phyloP scores from a whole-genome alignment of 2,888 invertebrate genomes.

The Autographa gamma region DNA sequence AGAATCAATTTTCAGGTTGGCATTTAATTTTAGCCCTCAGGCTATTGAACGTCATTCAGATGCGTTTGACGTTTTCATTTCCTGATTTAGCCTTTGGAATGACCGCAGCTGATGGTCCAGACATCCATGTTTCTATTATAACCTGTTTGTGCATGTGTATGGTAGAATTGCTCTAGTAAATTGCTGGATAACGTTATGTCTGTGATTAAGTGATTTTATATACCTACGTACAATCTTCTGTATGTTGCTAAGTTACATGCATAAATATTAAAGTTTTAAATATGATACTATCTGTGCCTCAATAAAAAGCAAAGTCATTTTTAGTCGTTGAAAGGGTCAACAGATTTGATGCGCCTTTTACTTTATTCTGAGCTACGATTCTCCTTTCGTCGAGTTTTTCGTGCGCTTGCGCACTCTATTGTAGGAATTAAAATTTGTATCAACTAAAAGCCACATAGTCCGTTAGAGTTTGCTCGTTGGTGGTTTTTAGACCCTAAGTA shows the following conservation, averaged over 20 bases:
- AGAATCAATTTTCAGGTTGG: slow-evolving; percentile 55
- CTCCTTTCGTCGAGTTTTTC: neutral
- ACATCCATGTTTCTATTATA: slow-evolving; percentile 11
- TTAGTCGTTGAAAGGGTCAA: neutral
- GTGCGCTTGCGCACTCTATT: neutral
- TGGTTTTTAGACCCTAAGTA: no score
- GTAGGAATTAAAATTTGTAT: neutral
- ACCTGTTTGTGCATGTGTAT: neutral
- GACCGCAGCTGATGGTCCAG: slow-evolving; percentile 55
- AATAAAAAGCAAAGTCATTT: neutral
- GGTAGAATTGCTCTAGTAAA: neutral
- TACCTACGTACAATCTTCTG: no score
- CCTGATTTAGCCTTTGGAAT: slow-evolving; percentile 67
- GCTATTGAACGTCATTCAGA: slow-evolving; percentile 46
- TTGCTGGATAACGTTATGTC: neutral
- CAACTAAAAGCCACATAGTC: no score
- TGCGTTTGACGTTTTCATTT: slow-evolving; percentile 83
- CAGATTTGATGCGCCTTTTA: slow-evolving; percentile 19
- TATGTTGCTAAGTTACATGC: no score
- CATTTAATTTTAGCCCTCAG: slow-evolving; percentile 58
- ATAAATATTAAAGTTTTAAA: no score
- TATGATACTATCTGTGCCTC: no score
- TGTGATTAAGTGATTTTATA: neutral
- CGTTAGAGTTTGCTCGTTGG: no score
- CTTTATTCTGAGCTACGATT: slow-evolving; percentile 29